These are phyloP conservation scores for Cyrtorhinus lividipennis DNA, from an alignment of 1,140 invertebrate genomes.

Conservation along the genomic window DNA sequence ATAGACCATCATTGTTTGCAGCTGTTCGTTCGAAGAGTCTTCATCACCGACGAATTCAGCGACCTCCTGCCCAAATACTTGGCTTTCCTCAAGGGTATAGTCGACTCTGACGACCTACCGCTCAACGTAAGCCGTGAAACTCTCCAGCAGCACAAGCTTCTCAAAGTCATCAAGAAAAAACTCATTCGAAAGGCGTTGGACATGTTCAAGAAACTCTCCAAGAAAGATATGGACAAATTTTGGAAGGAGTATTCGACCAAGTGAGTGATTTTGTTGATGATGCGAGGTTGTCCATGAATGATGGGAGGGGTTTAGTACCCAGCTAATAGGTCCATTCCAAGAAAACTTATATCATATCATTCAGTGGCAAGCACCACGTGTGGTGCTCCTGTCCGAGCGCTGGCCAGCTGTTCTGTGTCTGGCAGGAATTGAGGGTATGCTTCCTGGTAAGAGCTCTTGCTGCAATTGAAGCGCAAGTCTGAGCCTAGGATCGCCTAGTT, in stretches of 20 bases:
- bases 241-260: slow-evolving; percentile 99
- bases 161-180: slow-evolving; percentile 99
- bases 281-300: too few relatives aligned
- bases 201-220: slow-evolving; percentile 94
- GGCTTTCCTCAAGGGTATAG: slow-evolving; percentile 86
- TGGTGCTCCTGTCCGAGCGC: too few relatives aligned
- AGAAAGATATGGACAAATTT: slow-evolving; percentile 84
- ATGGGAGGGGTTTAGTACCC: too few relatives aligned
- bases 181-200: slow-evolving; percentile 91
- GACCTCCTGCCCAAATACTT: slow-evolving; percentile 99
- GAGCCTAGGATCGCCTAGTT: too few relatives aligned
- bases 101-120: slow-evolving; percentile 98
- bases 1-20: too few relatives aligned
- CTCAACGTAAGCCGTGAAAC: slow-evolving; percentile 97
- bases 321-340: too few relatives aligned
- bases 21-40: slow-evolving; percentile 90
- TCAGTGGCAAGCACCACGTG: too few relatives aligned
- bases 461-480: too few relatives aligned
- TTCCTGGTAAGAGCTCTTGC: too few relatives aligned
- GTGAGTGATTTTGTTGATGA: slow-evolving; percentile 40
- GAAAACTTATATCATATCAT: too few relatives aligned
- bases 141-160: slow-evolving; percentile 95
- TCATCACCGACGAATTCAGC: slow-evolving; percentile 98
- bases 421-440: too few relatives aligned
- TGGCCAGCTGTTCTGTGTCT: too few relatives aligned